Evolutionary conservation across 1,140 invertebrate species (phyloP), one percentile per base, ranked within the genome.

Genomic region (Capitella teleta): DNA sequence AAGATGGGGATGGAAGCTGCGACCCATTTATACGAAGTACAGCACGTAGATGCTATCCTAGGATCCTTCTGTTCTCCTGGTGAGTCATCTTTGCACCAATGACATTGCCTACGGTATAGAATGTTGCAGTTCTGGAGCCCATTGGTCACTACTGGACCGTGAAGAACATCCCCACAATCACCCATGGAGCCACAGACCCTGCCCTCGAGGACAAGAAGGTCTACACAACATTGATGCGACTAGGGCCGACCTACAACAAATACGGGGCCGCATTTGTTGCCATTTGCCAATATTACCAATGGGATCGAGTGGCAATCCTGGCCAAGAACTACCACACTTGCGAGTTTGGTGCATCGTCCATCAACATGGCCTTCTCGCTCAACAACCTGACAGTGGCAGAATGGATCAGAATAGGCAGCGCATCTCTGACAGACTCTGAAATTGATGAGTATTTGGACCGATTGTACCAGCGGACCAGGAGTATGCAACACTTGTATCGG

Each of bases 231-330:
- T 23, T 53, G 18, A 36, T 19, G 18, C 36, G 52, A 21, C 34
- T 46, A 16, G 41, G 36, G 10, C 41, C 41, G 30, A 24, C 52
- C 34, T 53, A 49, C 28, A 47, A 37, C 36, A 53, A 53, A 40
- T 42, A 49, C 43, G 41, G 49, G n/a, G 16, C 25, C 23, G 45
- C 37, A 24, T 16, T 53, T 16, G 40, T 49, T 5, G 52, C 41
- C 30, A 34, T 62, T 4, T 57, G 57, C 36, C 32, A 51, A 5
- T 51, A 56, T 45, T 62, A 56, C 38, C 49, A 55, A 5, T 62
- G 61, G 61, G 46, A 46, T 12, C 42, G 54, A 10, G 55, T 59
- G 1, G 59, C 57, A 1, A 57, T 61, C n/a, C n/a, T n/a, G n/a
- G n/a, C n/a, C n/a, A n/a, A n/a, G n/a, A n/a, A n/a, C n/a, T n/a